Evolutionary conservation across 2,888 invertebrate species (phyloP), one percentile per base, ranked within the genome.

Genomic region (Cetonia aurata): DNA sequence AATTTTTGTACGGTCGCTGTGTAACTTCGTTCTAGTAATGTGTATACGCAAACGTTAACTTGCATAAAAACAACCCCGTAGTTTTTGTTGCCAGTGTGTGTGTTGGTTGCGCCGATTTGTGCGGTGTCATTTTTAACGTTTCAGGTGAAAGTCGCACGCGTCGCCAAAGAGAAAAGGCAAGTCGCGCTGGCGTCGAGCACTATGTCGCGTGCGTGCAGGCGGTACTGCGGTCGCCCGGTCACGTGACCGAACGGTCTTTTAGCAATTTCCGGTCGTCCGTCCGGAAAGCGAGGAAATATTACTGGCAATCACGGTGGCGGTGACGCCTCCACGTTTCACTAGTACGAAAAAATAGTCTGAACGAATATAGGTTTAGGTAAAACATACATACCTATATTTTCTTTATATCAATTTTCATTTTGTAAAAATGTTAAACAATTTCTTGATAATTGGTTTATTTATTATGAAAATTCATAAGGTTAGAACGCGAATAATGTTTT

Each of bases 221-320:
- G 65, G 57, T 65, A 67, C 60, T 60, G 57, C 60, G 60, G 71
- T 71, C 72, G 71, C 56, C 48, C 67, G 68, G 72, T 60, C 72
- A 73, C 73, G 73, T 75, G 75, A 72, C 70, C 72, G 42, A 69
- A 71, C 72, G 71, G 72, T 73, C 73, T 73, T 73, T 71, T 73
- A 74, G 69, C 67, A 71, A 72, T 69, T 75, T 75, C 75, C 73
- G 71, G 72, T 71, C 72, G 70, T 57, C 71, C 56, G 59, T 52
- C 67, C 71, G 67, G 71, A 67, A 71, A 71, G 67, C 57, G 59
- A 66, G 62, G 52, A 69, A 69, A 62, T 69, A 65, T 65, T 65
- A 65, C 37, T 62, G 59, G 52, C 69, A 69, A 69, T 69, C 60
- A 69, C 62, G 53, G 53, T 44, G 46, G 50, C 60, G 52, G 44